phyloP scores from a whole-genome alignment of 2,797 vertebrate genomes.

The Lepilemur ruficaudatus region DNA sequence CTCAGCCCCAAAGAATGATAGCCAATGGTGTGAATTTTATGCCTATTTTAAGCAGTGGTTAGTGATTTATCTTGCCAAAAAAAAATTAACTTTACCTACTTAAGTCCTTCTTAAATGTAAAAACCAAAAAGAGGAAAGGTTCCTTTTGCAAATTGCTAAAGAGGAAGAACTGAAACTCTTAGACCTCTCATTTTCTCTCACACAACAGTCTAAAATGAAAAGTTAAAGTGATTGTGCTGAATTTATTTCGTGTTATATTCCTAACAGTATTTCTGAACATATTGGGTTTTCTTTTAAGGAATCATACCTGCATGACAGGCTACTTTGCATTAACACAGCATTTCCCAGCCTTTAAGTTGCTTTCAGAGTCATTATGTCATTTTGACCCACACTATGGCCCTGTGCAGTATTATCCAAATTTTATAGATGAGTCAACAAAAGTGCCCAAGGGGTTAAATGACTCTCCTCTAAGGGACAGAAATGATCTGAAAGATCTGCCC shows the following conservation, averaged over 20 bases:
- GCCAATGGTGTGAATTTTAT: constrained; percentile 12
- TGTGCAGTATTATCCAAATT: neutral
- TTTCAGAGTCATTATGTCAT: constrained; percentile 8
- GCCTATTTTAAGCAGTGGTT: neutral
- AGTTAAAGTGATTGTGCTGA: neutral
- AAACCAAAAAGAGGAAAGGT: neutral
- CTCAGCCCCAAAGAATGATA: neutral
- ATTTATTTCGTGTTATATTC: constrained; percentile 1
- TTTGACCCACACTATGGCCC: neutral
- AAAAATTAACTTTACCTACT: constrained; percentile 10
- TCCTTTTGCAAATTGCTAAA: constrained; percentile 34
- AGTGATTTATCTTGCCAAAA: constrained; percentile 23
- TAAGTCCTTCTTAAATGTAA: constrained; percentile 15
- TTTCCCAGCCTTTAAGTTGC: neutral
- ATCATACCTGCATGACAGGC: neutral
- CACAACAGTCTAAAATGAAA: neutral
- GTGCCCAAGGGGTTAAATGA: neutral
- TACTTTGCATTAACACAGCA: constrained; percentile 14
- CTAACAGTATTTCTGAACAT: neutral
- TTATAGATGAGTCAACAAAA: constrained; percentile 7
- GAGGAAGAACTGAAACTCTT: neutral
- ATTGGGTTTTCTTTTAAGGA: constrained; percentile 27
- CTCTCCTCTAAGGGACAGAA: neutral
- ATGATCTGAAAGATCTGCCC: neutral
- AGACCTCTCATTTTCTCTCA: neutral